Evolutionary conservation across 1,140 invertebrate genomes (phyloP).

Genomic region (Aphidius ervi): DNA sequence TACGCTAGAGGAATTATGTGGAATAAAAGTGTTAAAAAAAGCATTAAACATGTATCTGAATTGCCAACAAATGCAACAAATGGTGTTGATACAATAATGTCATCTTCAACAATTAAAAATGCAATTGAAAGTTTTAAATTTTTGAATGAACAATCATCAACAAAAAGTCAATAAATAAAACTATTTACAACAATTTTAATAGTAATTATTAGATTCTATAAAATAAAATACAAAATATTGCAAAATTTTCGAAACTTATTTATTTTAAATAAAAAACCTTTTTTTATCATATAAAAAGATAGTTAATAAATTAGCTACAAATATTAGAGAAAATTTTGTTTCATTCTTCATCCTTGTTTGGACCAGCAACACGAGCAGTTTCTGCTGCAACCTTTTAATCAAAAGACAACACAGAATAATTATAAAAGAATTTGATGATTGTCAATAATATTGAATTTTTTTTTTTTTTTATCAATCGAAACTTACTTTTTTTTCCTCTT

Average conservation of each 20-base stretch:
- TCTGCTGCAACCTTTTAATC: slow-evolving; percentile 66
- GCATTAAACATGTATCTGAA: slow-evolving; percentile 25
- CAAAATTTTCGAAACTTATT: too few relatives aligned
- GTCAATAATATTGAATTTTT: background rate
- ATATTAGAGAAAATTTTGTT: too few relatives aligned
- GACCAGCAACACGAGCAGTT: slow-evolving; percentile 58
- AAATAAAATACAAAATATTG: too few relatives aligned
- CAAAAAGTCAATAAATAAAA: background rate
- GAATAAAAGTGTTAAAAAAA: slow-evolving; percentile 27
- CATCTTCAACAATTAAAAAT: slow-evolving; percentile 8
- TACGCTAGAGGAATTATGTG: too few relatives aligned
- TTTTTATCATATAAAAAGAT: too few relatives aligned
- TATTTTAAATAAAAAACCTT: too few relatives aligned
- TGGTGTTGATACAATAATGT: slow-evolving; percentile 25
- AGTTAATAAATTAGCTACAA: too few relatives aligned
- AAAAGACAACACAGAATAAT: slow-evolving; percentile 18
- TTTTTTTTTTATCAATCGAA: background rate
- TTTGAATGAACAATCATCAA: slow-evolving; percentile 5
- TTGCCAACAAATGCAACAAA: slow-evolving; percentile 25
- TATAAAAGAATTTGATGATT: background rate
- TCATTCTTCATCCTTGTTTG: slow-evolving; percentile 55
- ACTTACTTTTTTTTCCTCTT: slow-evolving; percentile 77
- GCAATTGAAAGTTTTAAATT: slow-evolving; percentile 9
- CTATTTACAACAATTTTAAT: too few relatives aligned
- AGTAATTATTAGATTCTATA: too few relatives aligned